These are phyloP conservation scores for Catagonus wagneri DNA, from an alignment of 2,113 vertebrate species.

Conservation along the genomic window DNA sequence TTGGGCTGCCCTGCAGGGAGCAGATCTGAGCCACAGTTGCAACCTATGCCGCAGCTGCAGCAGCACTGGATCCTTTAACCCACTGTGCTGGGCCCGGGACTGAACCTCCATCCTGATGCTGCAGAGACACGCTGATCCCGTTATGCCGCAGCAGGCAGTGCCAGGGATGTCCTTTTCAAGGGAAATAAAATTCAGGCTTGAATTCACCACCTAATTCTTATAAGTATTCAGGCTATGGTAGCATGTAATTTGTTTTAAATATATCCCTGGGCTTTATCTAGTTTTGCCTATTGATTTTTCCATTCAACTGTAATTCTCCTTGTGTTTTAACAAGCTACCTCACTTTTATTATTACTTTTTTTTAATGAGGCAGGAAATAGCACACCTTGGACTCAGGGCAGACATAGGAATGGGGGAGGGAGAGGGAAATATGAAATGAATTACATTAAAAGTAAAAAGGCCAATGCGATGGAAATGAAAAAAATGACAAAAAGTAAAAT, in stretches of 20 bases:
- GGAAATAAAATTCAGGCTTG: background rate
- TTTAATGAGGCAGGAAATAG: background rate
- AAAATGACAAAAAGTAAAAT: constrained; percentile 11
- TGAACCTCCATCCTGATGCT: too few relatives aligned
- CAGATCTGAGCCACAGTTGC: too few relatives aligned
- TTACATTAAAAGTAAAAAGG: background rate
- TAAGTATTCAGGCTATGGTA: background rate
- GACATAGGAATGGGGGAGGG: background rate
- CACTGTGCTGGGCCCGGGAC: too few relatives aligned
- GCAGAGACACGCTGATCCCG: too few relatives aligned
- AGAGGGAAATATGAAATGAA: background rate
- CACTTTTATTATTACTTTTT: background rate
- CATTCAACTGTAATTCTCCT: background rate
- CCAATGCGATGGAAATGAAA: background rate
- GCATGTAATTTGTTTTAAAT: constrained; percentile 23
- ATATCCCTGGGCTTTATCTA: background rate
- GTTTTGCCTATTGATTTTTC: background rate
- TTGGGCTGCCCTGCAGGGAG: too few relatives aligned
- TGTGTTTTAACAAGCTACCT: background rate
- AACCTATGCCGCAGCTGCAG: too few relatives aligned
- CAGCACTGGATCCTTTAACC: too few relatives aligned
- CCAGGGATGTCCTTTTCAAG: background rate
- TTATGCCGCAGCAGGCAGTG: too few relatives aligned
- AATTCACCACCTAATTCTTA: background rate
- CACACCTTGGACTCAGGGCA: background rate